These are phyloP conservation scores for Caenorhabditis imperialis DNA, from an alignment of 2,888 invertebrate genomes.

Conservation along the genomic window DNA sequence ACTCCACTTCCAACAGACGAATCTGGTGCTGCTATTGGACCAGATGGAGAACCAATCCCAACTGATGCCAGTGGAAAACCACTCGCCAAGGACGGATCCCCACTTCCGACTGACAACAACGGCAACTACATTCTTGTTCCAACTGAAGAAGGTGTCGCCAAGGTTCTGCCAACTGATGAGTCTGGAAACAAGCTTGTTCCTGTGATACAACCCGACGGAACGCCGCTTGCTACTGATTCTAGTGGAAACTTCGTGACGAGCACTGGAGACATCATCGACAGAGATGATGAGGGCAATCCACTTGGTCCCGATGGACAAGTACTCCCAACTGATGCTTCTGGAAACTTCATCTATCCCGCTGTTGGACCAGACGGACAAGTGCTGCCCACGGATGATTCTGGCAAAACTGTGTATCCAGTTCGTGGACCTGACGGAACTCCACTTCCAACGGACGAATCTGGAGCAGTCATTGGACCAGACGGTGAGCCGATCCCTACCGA, in stretches of 20 bases:
- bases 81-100: too few species aligned
- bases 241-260: too few species aligned
- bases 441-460: slow-evolving; percentile 45
- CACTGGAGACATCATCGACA: slow-evolving; percentile 54
- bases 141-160: too few species aligned
- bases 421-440: slow-evolving; percentile 35
- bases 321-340: slow-evolving; percentile 49
- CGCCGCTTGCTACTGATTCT: slow-evolving; percentile 37
- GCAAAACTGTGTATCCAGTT: slow-evolving; percentile 54
- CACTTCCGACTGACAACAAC: too few species aligned
- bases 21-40: too few species aligned
- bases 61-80: too few species aligned
- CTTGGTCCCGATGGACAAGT: slow-evolving; percentile 47
- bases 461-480: slow-evolving; percentile 37
- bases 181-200: slow-evolving; percentile 60
- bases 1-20: too few species aligned
- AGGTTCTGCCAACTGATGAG: slow-evolving; percentile 51
- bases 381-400: slow-evolving; percentile 41
- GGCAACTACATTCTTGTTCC: too few species aligned
- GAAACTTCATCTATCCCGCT: slow-evolving; percentile 34
- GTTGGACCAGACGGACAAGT: slow-evolving; percentile 9
- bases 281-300: slow-evolving; percentile 45
- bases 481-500: slow-evolving; percentile 52
- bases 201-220: slow-evolving; percentile 50
- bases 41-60: too few species aligned